Base-by-base conservation (phyloP, 2,797 vertebrate species). In the Schizothorax lantsangensis region DNA sequence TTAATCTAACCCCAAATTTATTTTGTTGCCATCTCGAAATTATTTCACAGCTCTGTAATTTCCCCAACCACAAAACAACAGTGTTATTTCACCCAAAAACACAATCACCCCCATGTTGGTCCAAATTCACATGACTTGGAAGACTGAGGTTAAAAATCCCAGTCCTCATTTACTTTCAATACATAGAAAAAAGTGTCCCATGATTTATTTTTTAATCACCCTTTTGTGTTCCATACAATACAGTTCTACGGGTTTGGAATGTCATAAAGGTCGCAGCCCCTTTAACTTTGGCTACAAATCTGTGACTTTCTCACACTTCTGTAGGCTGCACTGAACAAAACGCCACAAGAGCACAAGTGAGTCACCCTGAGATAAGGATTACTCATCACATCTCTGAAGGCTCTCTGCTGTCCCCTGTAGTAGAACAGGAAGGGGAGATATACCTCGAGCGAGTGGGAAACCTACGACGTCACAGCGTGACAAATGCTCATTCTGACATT, bases 391-490 rank as follows among this genome's bases (percentile, higher is more conserved):
- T 88, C 0, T 87, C 64, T 0, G 95, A 96, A 84, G 45, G 59
- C 30, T 95, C 91, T 81, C 93, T 92, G 11, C 88, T 96, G 89
- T 95, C 92, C 0, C 96, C 96, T 0, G 91, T 96, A 88, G 93
- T 95, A 0, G 96, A 97, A 87, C 96, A 96, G 82, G 96, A 97
- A 59, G 96, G 95, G 0, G 96, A 97, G 88, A 94, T 94, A 1
- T 96, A 96, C 86, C 91, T 96, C 77, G 96, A 96, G 87, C 95
- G 94, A 45, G 95, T 95, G 0, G 96, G 95, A 0, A 95, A 95
- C 3, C 84, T 95, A 83, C 94, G 96, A 17, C 93, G 96, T 5
- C 95, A 96, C 93, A 96, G 95, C 0, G 94, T 96, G 1, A 95
- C 96, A 90, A 96, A 96, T 0, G 95, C 94, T 14, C 96, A 95